These are phyloP conservation scores for Umimayanthus kanabou DNA, from an alignment of 92 coral and sea anemone species.

Conservation along the genomic window DNA sequence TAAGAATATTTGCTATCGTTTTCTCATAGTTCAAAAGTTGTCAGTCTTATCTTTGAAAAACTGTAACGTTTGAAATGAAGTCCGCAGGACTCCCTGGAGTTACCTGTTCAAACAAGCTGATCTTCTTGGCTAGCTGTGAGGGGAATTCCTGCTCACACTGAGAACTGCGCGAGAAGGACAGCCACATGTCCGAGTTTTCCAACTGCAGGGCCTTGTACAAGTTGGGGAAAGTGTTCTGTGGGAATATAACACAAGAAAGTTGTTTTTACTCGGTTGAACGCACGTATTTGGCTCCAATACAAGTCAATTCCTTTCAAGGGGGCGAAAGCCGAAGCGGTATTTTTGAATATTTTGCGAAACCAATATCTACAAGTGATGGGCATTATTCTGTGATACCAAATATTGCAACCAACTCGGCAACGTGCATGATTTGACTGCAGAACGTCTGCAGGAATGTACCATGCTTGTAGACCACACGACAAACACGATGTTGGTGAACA, in stretches of 20 bases:
- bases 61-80: not conserved
- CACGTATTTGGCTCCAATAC: not conserved
- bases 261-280: constrained; percentile 35
- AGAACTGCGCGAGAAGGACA: constrained; percentile 91
- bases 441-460: too few relatives aligned
- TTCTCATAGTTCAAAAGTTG: not conserved
- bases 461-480: too few relatives aligned
- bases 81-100: not conserved
- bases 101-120: constrained; percentile 89
- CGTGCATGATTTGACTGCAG: too few relatives aligned
- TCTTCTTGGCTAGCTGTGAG: constrained; percentile 83
- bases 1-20: too few relatives aligned
- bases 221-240: constrained; percentile 81
- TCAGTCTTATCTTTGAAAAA: not conserved
- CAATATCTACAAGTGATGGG: too few relatives aligned
- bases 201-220: constrained; percentile 82
- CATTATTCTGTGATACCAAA: too few relatives aligned
- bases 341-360: too few relatives aligned
- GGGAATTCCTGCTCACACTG: constrained; percentile 99
- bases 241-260: not conserved
- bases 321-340: too few relatives aligned
- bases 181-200: constrained; percentile 87
- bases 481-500: too few relatives aligned
- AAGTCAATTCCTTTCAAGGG: not conserved
- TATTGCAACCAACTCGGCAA: too few relatives aligned